Base-by-base conservation (phyloP, 2,797 vertebrate genomes). In the Melanotaenia parkinsoni region DNA sequence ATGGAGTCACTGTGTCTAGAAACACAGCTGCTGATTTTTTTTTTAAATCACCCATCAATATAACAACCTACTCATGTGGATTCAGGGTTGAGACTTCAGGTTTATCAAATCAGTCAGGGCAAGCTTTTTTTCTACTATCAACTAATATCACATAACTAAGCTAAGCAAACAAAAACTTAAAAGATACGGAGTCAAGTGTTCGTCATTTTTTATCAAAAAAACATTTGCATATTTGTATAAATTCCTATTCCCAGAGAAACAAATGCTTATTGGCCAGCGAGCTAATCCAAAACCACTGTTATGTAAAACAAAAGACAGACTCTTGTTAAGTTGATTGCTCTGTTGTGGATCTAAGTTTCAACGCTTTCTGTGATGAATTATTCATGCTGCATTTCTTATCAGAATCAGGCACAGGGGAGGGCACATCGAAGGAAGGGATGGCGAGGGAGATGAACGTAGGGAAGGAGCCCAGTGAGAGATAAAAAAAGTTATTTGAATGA, bases 291-390 rank as follows among this genome's bases (percentile, higher is more conserved):
- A 74, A 70, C 56, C 56, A 56, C 63, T 79, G 67, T 76, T 63
- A 67, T 70, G 66, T 67, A 74, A 82, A 83, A 75, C 5, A 4
- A 77, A 76, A 53, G 0, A 78, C 74, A 71, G 45, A 60, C 43
- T 51, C 65, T 85, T 67, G 79, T 89, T 84, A 76, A 76, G 70
- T 81, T 54, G 69, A 56, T 83, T 30, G 14, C 37, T 82, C 71
- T 51, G 37, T 51, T 24, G 37, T 75, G 64, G 47, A 81, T 61
- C 68, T 22, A 33, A 32, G 72, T 78, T 86, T 77, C 62, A 50
- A 20, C 59, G 71, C 61, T 83, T 79, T 85, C 76, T 80, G 64
- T 47, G 28, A 83, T 89, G 63, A 86, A 84, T 90, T 79, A 87
- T 89, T 87, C 74, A 87, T 74, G 71, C 57, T 45, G 40, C 54